phyloP scores from a whole-genome alignment of 2,797 vertebrate genomes.

The Hylomyscus alleni region DNA sequence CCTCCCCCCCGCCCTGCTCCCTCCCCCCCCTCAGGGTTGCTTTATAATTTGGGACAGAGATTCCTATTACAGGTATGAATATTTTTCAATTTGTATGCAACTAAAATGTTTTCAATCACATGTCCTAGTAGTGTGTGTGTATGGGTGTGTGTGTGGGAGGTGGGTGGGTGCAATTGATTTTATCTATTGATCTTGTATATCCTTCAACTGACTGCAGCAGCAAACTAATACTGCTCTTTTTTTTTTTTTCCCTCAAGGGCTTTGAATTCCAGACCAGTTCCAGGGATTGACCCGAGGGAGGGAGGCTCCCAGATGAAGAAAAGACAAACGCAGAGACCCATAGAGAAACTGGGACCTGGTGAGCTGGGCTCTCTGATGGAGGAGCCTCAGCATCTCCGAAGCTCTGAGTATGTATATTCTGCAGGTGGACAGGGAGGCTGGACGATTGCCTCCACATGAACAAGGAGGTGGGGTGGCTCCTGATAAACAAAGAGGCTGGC shows the following conservation, averaged over 20 bases:
- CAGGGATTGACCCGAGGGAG: no score
- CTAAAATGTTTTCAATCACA: conserved; percentile 37
- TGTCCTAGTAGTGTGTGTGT: neutral
- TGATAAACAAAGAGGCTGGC: neutral
- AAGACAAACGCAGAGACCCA: neutral
- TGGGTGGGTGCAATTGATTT: neutral
- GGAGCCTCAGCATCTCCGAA: neutral
- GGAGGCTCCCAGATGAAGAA: neutral
- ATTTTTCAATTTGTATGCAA: neutral
- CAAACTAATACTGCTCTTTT: neutral
- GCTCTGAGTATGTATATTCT: neutral
- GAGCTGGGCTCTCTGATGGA: neutral
- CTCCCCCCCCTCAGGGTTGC: neutral
- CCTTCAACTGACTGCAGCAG: neutral
- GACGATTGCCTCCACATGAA: neutral
- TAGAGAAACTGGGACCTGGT: neutral
- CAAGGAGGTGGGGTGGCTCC: neutral
- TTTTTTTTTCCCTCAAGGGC: neutral
- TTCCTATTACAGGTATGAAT: conserved; percentile 3
- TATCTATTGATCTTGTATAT: neutral
- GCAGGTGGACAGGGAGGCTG: neutral
- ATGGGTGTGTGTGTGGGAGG: no score
- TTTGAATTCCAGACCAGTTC: neutral
- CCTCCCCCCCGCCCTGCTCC: no score
- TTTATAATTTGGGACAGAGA: neutral